Conservation (phyloP, 2,113 vertebrate genomes). For the Monarcha castaneiventris region DNA sequence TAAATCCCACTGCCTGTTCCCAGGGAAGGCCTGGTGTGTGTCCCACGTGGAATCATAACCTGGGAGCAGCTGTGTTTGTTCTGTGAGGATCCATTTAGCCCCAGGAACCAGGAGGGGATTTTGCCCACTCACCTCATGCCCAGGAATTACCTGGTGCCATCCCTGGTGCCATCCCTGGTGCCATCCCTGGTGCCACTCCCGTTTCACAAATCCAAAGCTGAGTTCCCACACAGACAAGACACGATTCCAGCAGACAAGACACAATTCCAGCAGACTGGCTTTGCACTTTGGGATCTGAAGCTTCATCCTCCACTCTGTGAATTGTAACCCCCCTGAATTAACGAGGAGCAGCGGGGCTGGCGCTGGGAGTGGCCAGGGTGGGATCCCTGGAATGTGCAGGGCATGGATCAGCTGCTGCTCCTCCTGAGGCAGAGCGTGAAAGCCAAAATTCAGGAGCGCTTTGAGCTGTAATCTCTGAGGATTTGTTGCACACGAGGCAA, state of each 20-base stretch:
- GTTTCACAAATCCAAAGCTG: not conserved
- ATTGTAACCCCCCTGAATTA: not conserved
- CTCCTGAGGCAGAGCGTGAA: not conserved
- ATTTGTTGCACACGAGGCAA: constrained; percentile 41
- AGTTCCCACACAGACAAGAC: not conserved
- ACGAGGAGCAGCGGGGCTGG: not conserved
- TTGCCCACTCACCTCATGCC: accelerated
- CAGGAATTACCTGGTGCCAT: not conserved
- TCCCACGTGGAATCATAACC: accelerated
- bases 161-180: not conserved
- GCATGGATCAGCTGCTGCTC: not conserved
- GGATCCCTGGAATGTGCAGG: not conserved
- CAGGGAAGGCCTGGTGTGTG: no score
- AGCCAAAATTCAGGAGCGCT: not conserved
- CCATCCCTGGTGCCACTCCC: not conserved
- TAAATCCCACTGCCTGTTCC: not conserved
- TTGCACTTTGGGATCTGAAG: not conserved
- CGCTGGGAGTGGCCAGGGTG: not conserved
- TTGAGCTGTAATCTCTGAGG: not conserved
- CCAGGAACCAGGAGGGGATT: accelerated
- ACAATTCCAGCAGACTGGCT: not conserved
- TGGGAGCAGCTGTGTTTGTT: accelerated
- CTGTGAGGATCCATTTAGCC: not conserved
- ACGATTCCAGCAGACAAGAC: not conserved
- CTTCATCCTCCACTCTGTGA: not conserved